phyloP scores from a whole-genome alignment of 2,888 invertebrate species.

The Elmis aenea region DNA sequence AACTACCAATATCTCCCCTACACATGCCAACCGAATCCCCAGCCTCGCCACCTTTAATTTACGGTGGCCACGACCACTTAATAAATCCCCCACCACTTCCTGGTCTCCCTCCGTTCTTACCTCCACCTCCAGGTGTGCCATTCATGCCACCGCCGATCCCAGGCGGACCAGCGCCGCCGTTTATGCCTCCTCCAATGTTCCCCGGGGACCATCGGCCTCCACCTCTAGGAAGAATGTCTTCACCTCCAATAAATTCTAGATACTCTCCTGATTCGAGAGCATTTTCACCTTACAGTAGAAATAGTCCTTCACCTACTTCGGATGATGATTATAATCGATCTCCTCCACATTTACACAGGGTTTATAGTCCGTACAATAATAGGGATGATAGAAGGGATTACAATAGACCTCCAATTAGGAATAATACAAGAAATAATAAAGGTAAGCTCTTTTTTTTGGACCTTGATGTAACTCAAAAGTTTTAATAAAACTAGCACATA shows the following conservation, averaged over 20 bases:
- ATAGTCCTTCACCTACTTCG: slow-evolving; percentile 56
- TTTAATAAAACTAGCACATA: not conserved
- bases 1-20: slow-evolving; percentile 46
- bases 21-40: slow-evolving; percentile 46
- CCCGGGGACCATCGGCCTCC: slow-evolving; percentile 53
- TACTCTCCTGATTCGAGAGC: slow-evolving; percentile 51
- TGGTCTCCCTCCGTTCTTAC: slow-evolving; percentile 56
- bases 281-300: slow-evolving; percentile 52
- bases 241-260: slow-evolving; percentile 49
- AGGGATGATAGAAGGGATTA: slow-evolving; percentile 39
- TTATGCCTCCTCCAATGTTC: slow-evolving; percentile 42
- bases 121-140: slow-evolving; percentile 62
- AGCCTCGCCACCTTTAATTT: slow-evolving; percentile 46
- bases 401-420: slow-evolving; percentile 33
- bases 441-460: slow-evolving; percentile 22
- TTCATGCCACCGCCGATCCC: slow-evolving; percentile 55
- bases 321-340: slow-evolving; percentile 64
- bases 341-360: slow-evolving; percentile 45
- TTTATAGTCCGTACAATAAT: slow-evolving; percentile 42
- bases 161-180: slow-evolving; percentile 36
- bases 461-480: not conserved
- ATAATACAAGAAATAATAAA: slow-evolving; percentile 36
- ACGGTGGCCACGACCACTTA: slow-evolving; percentile 39
- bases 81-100: slow-evolving; percentile 49
- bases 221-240: slow-evolving; percentile 53